Evolutionary conservation across 2,888 invertebrate species (phyloP), one percentile per base, ranked within the genome.

Genomic region (Ischnus inquisitorius): DNA sequence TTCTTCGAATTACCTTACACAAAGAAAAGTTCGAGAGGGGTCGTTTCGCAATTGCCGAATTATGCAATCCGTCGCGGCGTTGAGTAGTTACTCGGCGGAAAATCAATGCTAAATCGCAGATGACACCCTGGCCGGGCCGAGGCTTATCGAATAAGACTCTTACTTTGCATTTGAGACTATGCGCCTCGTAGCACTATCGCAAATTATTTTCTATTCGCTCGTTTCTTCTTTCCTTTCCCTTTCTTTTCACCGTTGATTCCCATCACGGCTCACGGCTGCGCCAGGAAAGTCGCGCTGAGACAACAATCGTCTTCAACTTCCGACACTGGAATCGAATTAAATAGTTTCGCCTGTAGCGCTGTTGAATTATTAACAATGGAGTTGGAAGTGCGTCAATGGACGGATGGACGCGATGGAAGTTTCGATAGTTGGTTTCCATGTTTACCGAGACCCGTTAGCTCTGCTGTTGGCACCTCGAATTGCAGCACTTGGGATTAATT

Each of bases 21-120:
- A 46, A 34, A 16, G 28, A 48, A 75, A 64, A 48, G 62, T 48
- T 19, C 14, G 19, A 48, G n/a, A 46, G 12, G 62, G 39, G 14
- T 75, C 19, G 60, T 34, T 72, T 46, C 22, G 6, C 60, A 34
- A 76, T 71, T 76, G 68, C 65, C 43, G n/a, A 77, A 34, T 77
- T 77, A 72, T 77, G 41, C 77, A 48, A 57, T 43, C 43, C 51
- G 48, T 54, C 77, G 68, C 68, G 78, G 41, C 71, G 60, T 62
- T 74, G 72, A 75, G 65, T 75, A 71, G 48, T 57, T 65, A 76
- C 71, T 65, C 48, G 43, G 25, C 28, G 75, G 57, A 79, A 65
- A 81, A 79, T 86, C 79, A 79, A 74, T 81, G 83, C 79, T 79
- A 82, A 83, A 85, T 86, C 82, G 75, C 79, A 65, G 68, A 76